Base-by-base conservation (phyloP, 2,888 invertebrate species). In the Cataglyphis rosenhaueri region DNA sequence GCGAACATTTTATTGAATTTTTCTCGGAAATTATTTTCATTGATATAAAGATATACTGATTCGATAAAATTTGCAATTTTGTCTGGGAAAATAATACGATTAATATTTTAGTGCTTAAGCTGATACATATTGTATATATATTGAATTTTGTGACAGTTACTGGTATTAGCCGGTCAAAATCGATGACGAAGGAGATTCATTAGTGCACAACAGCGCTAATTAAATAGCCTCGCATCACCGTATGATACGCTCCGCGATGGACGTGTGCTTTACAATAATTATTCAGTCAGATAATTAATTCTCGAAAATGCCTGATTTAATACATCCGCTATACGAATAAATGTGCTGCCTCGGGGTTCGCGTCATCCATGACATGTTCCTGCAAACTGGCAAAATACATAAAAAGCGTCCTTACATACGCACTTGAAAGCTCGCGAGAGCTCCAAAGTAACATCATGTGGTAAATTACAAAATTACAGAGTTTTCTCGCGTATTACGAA, bases 231-330 rank as follows among this genome's bases (percentile, higher is more conserved):
- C 55, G 21, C 29, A 25, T 18, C 38, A 38, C 21, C 15, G 41
- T 18, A 61, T n/a, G 64, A 65, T 66, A 78, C 18, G 68, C 21
- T 70, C 3, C 41, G 29, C 68, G 68, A 15, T 32, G 57, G 44
- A 79, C 57, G 35, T 18, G 38, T 25, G 71, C 44, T 79, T 59
- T 79, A 71, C 71, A 79, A 79, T 71, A 79, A 79, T 79, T 79
- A 79, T 59, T 71, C 78, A 44, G 78, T 79, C 78, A 25, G 78
- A 79, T 79, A 79, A 79, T 79, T 79, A 79, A 79, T 79, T 71
- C 78, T 71, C 78, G 44, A 78, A 52, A 52, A 78, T 70, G 32
- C 57, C 78, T 21, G 57, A 76, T 76, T 68, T 68, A 55, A 66
- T 70, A 59, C 71, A 35, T 79, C 59, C 44, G 71, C 41, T 70